Evolutionary conservation across 2,113 vertebrate species (phyloP), one percentile per base, ranked within the genome.

Genomic region (Motacilla tschutschensis): DNA sequence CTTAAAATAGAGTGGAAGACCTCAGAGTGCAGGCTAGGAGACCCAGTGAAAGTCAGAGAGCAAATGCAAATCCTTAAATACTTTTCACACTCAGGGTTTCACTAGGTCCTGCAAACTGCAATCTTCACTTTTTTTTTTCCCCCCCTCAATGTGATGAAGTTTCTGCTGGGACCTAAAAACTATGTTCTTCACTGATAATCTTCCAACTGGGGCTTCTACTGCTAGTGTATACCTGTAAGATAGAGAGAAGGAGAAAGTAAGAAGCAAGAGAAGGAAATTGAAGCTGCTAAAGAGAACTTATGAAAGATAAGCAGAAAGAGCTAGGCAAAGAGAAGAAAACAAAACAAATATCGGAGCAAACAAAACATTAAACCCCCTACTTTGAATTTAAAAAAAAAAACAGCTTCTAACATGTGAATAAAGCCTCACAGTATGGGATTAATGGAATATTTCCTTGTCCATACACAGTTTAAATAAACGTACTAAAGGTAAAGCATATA

Each of bases 181-280:
- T 76, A 70, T 41, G 63, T 67, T 93, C 85, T 59, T 75, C 72
- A 92, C 85, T 88, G 80, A 85, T 43, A 87, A 83, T 82, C 90
- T 91, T 96, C 89, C 91, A 69, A 66, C 67, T 87, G 60, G 48
- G 85, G 47, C 89, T 85, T 58, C 79, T 94, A 92, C 79, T 74
- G 46, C 85, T 94, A 92, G 47, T 69, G 73, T 89, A 75, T 29
- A 91, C 88, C 81, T 89, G 84, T 63, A 94, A 93, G 88, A 88
- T 70, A 93, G 69, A 92, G 73, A 85, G 79, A 85, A 82, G 55
- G 64, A 88, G 14, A 84, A 44, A 67, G 48, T 89, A 90, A 76
- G 79, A 69, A 89, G 71, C 62, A 63, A 88, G 53, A 79, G 78
- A 86, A 77, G 48, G 43, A 79, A 74, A 85, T 51, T 33, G 22